Percentiles rank a stretch among this genome's conserved stretches.
Evolutionary conservation across 2,113 vertebrate species (phyloP).

Genomic region (Cryptotis parvus): DNA sequence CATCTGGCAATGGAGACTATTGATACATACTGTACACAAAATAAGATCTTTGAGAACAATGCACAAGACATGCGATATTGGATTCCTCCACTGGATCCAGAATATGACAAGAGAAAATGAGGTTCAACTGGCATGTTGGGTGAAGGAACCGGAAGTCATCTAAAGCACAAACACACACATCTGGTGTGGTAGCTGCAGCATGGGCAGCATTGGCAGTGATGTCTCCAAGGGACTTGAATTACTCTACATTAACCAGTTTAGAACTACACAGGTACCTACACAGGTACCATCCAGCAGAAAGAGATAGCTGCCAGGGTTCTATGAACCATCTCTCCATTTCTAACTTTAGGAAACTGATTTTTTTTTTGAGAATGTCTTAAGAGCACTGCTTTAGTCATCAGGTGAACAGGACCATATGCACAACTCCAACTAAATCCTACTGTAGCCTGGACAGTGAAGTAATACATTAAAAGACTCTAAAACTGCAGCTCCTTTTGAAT

Average conservation of each 20-base stretch:
- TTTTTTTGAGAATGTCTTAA: background rate
- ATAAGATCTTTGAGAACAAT: background rate
- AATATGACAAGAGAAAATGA: background rate
- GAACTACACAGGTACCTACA: too few relatives aligned
- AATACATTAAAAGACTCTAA: background rate
- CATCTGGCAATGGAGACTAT: background rate
- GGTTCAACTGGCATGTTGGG: background rate
- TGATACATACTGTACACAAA: background rate
- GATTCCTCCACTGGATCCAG: background rate
- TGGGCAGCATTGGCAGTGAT: background rate
- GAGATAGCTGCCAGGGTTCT: background rate
- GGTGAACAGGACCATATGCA: background rate
- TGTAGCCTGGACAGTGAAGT: background rate
- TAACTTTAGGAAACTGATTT: background rate
- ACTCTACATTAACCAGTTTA: background rate
- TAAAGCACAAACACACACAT: background rate
- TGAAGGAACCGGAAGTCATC: background rate
- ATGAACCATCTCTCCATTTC: background rate
- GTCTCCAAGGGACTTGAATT: background rate
- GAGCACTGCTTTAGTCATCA: background rate
- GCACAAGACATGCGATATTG: background rate
- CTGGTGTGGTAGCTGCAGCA: background rate
- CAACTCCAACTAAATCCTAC: background rate
- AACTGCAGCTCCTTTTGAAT: background rate
- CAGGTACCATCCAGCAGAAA: background rate